Evolutionary conservation across 37 sponge, comb jelly and placozoan species (phyloP).

Genomic region (Eunapius fragilis): DNA sequence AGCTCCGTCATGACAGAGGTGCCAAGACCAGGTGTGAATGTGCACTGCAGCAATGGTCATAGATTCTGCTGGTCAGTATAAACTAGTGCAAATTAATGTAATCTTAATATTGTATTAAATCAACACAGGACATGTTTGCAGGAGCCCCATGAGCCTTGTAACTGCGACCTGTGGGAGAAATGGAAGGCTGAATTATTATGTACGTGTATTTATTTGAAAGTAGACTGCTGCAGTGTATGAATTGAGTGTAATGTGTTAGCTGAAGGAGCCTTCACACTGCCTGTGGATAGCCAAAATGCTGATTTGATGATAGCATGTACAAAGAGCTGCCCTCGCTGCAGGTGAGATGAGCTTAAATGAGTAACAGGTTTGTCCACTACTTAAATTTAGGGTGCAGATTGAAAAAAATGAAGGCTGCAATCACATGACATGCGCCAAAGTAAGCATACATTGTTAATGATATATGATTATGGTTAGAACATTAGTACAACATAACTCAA

Average conservation of each 20-base stretch:
- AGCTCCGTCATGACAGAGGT: background rate
- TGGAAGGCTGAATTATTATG: conserved; percentile 48
- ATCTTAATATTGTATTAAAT: background rate
- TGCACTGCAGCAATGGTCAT: conserved; percentile 81
- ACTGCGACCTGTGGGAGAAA: conserved; percentile 83
- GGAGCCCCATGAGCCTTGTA: conserved; percentile 85
- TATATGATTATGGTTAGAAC: too few relatives aligned
- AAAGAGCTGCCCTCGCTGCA: conserved; percentile 80
- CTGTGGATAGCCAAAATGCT: background rate
- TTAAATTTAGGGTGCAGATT: conserved; percentile 35
- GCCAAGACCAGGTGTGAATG: conserved; percentile 45
- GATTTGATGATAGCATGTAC: conserved; percentile 67
- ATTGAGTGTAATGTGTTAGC: background rate
- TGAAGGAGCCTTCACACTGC: background rate
- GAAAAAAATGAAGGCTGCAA: conserved; percentile 85
- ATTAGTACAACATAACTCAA: too few relatives aligned
- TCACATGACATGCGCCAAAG: conserved; percentile 80
- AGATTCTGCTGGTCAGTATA: conserved; percentile 83
- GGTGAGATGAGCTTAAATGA: too few relatives aligned
- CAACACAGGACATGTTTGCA: conserved; percentile 68
- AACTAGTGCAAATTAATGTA: background rate
- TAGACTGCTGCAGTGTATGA: background rate
- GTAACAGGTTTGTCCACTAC: too few relatives aligned
- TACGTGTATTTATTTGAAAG: background rate
- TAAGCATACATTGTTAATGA: conserved; percentile 13